phyloP scores from a whole-genome alignment of 2,888 invertebrate genomes.

The Tetrapedia diversipes region DNA sequence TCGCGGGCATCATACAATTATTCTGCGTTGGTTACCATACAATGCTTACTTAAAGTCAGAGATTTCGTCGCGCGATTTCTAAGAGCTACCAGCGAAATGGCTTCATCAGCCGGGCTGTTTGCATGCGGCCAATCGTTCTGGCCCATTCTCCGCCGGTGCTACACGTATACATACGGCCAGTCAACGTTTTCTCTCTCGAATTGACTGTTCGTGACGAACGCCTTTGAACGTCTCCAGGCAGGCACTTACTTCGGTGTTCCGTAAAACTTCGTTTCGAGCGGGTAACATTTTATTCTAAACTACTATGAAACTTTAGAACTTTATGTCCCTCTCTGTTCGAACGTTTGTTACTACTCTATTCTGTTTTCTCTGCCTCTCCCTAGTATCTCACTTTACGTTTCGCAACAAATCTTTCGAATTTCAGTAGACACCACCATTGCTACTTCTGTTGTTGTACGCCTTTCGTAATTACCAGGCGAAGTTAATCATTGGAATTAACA shows the following conservation, averaged over 20 bases:
- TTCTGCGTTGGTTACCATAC: slow-evolving; percentile 65
- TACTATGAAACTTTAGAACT: too few species aligned
- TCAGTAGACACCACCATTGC: too few species aligned
- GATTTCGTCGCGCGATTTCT: slow-evolving; percentile 65
- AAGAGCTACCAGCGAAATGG: slow-evolving; percentile 63
- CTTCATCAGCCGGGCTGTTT: slow-evolving; percentile 62
- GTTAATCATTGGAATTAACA: too few species aligned
- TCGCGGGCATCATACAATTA: slow-evolving; percentile 54
- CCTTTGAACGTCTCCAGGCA: not conserved
- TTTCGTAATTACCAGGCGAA: too few species aligned
- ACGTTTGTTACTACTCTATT: too few species aligned
- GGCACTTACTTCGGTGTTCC: not conserved
- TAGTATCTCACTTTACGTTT: not conserved
- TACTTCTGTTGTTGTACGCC: too few species aligned
- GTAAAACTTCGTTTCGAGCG: not conserved
- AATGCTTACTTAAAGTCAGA: slow-evolving; percentile 66
- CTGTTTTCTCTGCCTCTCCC: not conserved
- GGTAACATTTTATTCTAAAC: not conserved
- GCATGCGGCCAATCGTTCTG: slow-evolving; percentile 50
- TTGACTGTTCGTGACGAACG: not conserved
- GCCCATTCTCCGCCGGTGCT: slow-evolving; percentile 12
- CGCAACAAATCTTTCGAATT: too few species aligned
- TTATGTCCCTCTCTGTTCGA: too few species aligned
- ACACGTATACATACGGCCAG: not conserved
- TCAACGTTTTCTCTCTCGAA: slow-evolving; percentile 25